Percentiles rank a stretch among this genome's conserved stretches.
phyloP scores from a whole-genome alignment of 2,797 vertebrate species.

The Anguilla marmorata region DNA sequence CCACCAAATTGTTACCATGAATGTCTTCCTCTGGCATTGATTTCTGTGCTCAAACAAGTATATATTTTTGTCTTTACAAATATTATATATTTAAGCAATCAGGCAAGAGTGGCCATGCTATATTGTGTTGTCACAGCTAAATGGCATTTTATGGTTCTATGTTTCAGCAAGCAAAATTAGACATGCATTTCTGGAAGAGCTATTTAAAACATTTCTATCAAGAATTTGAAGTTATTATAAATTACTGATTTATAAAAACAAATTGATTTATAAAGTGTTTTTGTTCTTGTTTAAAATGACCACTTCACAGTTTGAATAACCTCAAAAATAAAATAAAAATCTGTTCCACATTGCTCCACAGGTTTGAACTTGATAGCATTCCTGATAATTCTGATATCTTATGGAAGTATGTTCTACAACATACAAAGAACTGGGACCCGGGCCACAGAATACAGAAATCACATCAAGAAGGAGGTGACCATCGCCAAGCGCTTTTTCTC shows the following conservation, averaged over 20 bases:
- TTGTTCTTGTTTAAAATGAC: not conserved
- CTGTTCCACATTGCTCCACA: slow-evolving; percentile 57
- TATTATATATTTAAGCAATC: too few species aligned
- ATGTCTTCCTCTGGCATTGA: too few species aligned
- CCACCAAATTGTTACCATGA: too few species aligned
- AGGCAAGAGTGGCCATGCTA: not conserved
- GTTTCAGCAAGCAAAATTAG: not conserved
- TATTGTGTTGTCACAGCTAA: not conserved
- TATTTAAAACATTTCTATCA: not conserved
- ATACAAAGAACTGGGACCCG: slow-evolving; percentile 87
- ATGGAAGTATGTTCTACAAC: slow-evolving; percentile 97
- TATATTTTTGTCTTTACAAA: too few species aligned
- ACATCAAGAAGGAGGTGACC: slow-evolving; percentile 91
- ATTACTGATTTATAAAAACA: not conserved
- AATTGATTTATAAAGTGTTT: not conserved
- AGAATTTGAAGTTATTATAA: not conserved
- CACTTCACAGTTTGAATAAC: not conserved
- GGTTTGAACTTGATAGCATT: slow-evolving; percentile 95
- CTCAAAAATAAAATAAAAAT: not conserved
- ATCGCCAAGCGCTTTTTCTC: slow-evolving; percentile 97
- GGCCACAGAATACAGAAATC: slow-evolving; percentile 87
- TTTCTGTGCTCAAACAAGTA: too few species aligned
- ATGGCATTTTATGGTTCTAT: not conserved
- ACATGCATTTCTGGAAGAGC: not conserved
- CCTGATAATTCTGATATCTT: slow-evolving; percentile 92